These are phyloP conservation scores for Prionchulus punctatus DNA, from an alignment of 2,888 invertebrate species.

Conservation along the genomic window DNA sequence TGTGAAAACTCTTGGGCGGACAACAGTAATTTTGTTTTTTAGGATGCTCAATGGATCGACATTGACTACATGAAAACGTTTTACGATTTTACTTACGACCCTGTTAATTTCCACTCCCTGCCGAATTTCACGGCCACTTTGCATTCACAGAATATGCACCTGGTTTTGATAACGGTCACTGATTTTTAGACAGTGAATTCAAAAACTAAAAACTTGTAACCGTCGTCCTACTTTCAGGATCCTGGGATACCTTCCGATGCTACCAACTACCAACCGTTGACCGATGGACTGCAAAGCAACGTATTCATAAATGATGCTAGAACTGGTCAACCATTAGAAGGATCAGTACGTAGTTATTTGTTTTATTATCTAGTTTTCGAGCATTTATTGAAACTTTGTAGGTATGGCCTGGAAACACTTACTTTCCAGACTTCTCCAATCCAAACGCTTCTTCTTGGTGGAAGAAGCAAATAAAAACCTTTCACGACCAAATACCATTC, in stretches of 20 bases:
- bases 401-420: slow-evolving; percentile 38
- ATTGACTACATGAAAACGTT: slow-evolving; percentile 59
- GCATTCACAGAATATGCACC: slow-evolving; percentile 25
- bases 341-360: too few species aligned
- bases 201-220: too few species aligned
- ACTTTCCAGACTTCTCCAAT: slow-evolving; percentile 64
- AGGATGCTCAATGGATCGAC: slow-evolving; percentile 42
- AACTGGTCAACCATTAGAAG: slow-evolving; percentile 49
- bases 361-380: too few species aligned
- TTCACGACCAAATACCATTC: slow-evolving; percentile 43
- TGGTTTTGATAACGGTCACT: slow-evolving; percentile 47
- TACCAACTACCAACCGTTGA: not conserved
- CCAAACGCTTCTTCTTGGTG: slow-evolving; percentile 51
- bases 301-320: slow-evolving; percentile 53
- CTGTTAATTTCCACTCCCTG: slow-evolving; percentile 46
- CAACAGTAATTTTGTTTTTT: too few species aligned
- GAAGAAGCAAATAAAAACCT: slow-evolving; percentile 49
- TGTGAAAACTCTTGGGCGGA: too few species aligned
- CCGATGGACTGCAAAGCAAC: slow-evolving; percentile 26
- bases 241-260: too few species aligned
- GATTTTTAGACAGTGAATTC: too few species aligned
- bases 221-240: too few species aligned
- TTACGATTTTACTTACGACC: slow-evolving; percentile 59
- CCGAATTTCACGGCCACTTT: slow-evolving; percentile 32
- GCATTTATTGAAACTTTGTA: too few species aligned